phyloP scores from a whole-genome alignment of 2,113 vertebrate species.

The Megaceryle maxima region DNA sequence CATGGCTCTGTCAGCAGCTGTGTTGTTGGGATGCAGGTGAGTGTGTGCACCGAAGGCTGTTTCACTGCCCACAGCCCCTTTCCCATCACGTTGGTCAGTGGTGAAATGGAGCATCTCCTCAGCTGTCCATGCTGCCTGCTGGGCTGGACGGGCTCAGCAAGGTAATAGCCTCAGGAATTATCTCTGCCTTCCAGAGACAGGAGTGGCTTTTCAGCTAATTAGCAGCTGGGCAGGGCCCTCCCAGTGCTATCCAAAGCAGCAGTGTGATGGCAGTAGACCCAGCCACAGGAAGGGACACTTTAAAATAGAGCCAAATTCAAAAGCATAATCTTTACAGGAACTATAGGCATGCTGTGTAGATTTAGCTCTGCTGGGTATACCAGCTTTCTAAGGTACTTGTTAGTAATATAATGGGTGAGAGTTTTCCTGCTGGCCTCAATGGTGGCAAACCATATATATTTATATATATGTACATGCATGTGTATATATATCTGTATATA shows the following conservation, averaged over 20 bases:
- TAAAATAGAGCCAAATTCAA: background rate
- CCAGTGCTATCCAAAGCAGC: background rate
- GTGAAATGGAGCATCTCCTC: background rate
- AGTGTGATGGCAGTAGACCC: accelerated
- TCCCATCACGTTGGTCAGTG: accelerated
- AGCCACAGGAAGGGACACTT: background rate
- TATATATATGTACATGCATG: accelerated
- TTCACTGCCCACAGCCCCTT: background rate
- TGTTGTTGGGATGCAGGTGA: background rate
- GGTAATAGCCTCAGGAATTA: background rate
- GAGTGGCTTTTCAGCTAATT: background rate
- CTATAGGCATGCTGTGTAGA: accelerated
- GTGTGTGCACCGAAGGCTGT: background rate
- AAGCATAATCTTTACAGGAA: background rate
- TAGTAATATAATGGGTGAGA: background rate
- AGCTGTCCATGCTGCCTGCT: background rate
- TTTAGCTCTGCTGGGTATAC: background rate
- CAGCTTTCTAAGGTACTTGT: background rate
- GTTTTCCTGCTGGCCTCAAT: background rate
- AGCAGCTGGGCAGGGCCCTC: background rate
- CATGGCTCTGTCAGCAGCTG: accelerated
- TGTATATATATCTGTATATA: background rate
- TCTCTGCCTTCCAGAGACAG: background rate
- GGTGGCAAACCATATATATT: background rate
- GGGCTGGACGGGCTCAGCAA: background rate